phyloP scores from a whole-genome alignment of 2,113 vertebrate species.

The Mustelus asterias region DNA sequence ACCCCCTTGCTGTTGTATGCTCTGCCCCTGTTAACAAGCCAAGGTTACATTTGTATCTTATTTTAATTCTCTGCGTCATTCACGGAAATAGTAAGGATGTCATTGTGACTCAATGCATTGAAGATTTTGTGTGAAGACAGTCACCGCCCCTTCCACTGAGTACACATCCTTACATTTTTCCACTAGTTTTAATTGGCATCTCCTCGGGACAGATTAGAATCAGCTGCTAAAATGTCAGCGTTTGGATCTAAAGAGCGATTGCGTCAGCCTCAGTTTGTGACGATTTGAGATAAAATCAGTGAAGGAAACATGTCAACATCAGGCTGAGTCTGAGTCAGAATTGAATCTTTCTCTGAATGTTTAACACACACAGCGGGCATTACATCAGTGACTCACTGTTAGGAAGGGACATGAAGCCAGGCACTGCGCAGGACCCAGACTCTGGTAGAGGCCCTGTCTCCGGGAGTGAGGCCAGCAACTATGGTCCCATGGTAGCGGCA shows the following conservation, averaged over 20 bases:
- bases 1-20: too few relatives aligned
- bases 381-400: not conserved
- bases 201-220: not conserved
- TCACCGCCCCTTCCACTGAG: not conserved
- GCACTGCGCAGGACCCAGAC: not conserved
- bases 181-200: not conserved
- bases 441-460: not conserved
- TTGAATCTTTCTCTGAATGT: not conserved
- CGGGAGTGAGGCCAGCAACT: too few relatives aligned
- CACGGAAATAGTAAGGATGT: not conserved
- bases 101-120: not conserved
- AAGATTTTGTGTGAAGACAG: constrained; percentile 6
- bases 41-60: not conserved
- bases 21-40: too few relatives aligned
- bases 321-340: not conserved
- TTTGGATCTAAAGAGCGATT: not conserved
- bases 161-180: not conserved
- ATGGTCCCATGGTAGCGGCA: too few relatives aligned
- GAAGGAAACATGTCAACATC: not conserved
- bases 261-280: not conserved
- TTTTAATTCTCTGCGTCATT: not conserved
- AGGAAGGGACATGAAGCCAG: too few relatives aligned
- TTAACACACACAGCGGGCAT: not conserved
- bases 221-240: not conserved
- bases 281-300: not conserved